Percentiles rank a stretch among this genome's conserved stretches.
These are phyloP conservation scores for Ceratothoa steindachneri DNA, from an alignment of 2,888 invertebrate genomes.

Conservation along the genomic window DNA sequence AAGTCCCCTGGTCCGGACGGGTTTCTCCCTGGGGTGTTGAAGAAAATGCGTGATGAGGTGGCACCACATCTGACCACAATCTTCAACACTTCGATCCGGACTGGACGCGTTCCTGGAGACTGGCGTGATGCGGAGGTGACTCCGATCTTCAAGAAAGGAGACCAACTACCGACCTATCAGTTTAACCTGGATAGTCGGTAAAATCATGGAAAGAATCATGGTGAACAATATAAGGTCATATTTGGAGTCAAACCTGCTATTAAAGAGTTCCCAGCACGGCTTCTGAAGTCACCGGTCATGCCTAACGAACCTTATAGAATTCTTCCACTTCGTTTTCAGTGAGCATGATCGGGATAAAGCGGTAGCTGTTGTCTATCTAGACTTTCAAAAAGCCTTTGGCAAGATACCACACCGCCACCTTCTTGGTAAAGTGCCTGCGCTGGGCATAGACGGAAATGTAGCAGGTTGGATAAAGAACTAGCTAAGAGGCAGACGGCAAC, in stretches of 20 bases:
- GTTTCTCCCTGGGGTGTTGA: background rate
- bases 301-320: background rate
- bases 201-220: background rate
- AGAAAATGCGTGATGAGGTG: background rate
- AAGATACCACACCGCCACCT: background rate
- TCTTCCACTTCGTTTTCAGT: background rate
- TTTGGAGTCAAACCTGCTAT: background rate
- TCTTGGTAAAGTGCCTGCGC: background rate
- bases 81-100: background rate
- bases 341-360: background rate
- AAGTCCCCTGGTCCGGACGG: background rate
- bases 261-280: background rate
- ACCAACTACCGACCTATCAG: background rate
- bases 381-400: background rate
- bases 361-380: background rate
- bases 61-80: background rate
- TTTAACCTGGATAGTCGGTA: background rate
- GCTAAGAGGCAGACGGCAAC: background rate
- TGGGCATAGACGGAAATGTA: background rate
- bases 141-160: background rate
- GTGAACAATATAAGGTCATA: background rate
- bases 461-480: background rate
- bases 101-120: background rate
- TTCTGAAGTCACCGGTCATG: background rate
- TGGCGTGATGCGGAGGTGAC: background rate